Conservation (phyloP, 1,140 invertebrate genomes). For the Macrocentrus cingulum region DNA sequence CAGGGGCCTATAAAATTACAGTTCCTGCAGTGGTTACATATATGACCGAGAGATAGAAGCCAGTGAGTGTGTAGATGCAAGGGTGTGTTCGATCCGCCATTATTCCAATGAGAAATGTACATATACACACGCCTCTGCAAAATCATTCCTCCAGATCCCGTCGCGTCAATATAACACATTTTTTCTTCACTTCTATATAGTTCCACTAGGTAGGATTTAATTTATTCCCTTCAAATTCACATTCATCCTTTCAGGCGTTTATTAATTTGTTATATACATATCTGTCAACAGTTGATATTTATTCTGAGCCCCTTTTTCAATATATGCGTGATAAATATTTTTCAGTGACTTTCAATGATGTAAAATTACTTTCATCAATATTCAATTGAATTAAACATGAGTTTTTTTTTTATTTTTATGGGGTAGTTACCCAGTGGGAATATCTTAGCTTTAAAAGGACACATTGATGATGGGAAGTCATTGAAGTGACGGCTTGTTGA, state of each 20-base stretch:
- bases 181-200: background rate
- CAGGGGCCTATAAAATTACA: constrained; percentile 55
- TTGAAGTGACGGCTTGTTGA: too few relatives aligned
- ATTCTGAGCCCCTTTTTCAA: too few relatives aligned
- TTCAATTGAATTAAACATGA: too few relatives aligned
- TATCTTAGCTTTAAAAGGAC: too few relatives aligned
- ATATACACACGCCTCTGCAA: constrained; percentile 29
- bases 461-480: too few relatives aligned
- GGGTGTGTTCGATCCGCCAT: constrained; percentile 33
- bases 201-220: background rate
- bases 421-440: too few relatives aligned
- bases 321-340: too few relatives aligned
- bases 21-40: constrained; percentile 29
- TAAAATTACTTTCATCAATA: too few relatives aligned
- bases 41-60: background rate
- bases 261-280: background rate
- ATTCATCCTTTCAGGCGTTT: background rate
- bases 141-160: background rate
- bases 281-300: too few relatives aligned
- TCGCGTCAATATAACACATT: background rate
- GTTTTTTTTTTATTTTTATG: too few relatives aligned
- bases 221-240: background rate
- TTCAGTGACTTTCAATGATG: too few relatives aligned
- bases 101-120: constrained; percentile 21
- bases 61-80: constrained; percentile 15